Evolutionary conservation across 2,888 invertebrate genomes (phyloP).

Genomic region (Sacculina carcini): DNA sequence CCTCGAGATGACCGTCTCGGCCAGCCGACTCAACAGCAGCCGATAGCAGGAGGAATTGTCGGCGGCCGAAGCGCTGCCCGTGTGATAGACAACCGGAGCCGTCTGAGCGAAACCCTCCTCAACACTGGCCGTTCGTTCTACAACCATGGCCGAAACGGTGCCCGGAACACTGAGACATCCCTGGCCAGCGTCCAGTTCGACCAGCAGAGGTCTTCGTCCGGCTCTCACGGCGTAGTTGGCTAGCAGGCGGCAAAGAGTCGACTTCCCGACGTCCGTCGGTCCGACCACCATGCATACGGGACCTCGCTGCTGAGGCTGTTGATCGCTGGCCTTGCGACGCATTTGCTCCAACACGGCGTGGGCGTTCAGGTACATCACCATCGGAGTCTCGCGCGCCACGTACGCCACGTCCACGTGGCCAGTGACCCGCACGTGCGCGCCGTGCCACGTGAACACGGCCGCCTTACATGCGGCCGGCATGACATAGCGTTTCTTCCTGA

Average conservation of each 20-base stretch:
- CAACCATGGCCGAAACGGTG: slow-evolving; percentile 60
- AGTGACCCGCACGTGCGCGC: slow-evolving; percentile 55
- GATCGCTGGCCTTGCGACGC: slow-evolving; percentile 41
- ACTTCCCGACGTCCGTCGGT: slow-evolving; percentile 87
- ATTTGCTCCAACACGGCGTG: slow-evolving; percentile 83
- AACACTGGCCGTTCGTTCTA: slow-evolving; percentile 74
- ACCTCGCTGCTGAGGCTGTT: slow-evolving; percentile 31
- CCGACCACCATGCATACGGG: slow-evolving; percentile 77
- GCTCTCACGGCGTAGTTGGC: slow-evolving; percentile 65
- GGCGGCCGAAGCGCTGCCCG: slow-evolving; percentile 52
- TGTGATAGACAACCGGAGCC: slow-evolving; percentile 77
- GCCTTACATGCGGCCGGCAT: slow-evolving; percentile 75
- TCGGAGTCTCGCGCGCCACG: slow-evolving; percentile 84
- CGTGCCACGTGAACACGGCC: slow-evolving; percentile 88
- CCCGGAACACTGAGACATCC: slow-evolving; percentile 76
- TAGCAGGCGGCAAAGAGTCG: slow-evolving; percentile 59
- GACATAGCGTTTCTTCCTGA: slow-evolving; percentile 68
- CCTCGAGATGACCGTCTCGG: slow-evolving; percentile 55
- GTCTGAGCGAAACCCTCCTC: slow-evolving; percentile 87
- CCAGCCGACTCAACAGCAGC: slow-evolving; percentile 50
- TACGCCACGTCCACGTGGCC: slow-evolving; percentile 84
- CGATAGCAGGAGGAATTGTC: slow-evolving; percentile 60
- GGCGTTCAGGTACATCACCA: slow-evolving; percentile 81
- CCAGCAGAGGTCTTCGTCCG: slow-evolving; percentile 45
- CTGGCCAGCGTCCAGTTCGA: slow-evolving; percentile 88